Percentiles rank a stretch among this genome's conserved stretches.
Evolutionary conservation across 2,113 vertebrate species (phyloP).

Genomic region (Aspidoscelis tigris): DNA sequence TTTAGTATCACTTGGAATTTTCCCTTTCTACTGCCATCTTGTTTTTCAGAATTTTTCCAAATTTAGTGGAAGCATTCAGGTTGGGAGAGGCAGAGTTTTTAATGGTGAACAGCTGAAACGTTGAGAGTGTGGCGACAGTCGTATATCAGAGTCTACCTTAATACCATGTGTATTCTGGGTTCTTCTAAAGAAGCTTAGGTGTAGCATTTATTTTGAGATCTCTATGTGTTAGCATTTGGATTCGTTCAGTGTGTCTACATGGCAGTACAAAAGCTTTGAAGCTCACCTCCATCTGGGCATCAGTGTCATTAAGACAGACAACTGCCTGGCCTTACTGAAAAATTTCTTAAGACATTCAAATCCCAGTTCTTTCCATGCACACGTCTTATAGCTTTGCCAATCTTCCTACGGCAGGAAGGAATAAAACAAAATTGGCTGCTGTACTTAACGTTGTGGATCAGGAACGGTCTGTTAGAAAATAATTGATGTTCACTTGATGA

Average conservation of each 20-base stretch:
- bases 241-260: slow-evolving; percentile 35
- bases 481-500: background rate
- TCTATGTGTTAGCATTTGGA: slow-evolving; percentile 33
- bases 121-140: slow-evolving; percentile 10
- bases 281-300: slow-evolving; percentile 25
- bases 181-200: slow-evolving; percentile 3
- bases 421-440: background rate
- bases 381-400: background rate
- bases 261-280: slow-evolving; percentile 30
- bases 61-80: background rate
- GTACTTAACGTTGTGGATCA: background rate
- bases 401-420: background rate
- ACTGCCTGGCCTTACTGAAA: slow-evolving; percentile 38
- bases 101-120: slow-evolving; percentile 2
- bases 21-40: background rate
- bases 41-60: background rate
- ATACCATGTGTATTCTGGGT: slow-evolving; percentile 7
- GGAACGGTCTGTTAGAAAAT: background rate
- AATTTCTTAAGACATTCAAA: slow-evolving; percentile 34
- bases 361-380: slow-evolving; percentile 11
- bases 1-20: background rate
- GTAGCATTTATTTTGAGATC: background rate
- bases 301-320: slow-evolving; percentile 2
- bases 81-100: accelerated
- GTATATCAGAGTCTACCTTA: background rate